These are phyloP conservation scores for Drosophila sturtevanti DNA, from an alignment of 1,140 invertebrate genomes.

Conservation along the genomic window DNA sequence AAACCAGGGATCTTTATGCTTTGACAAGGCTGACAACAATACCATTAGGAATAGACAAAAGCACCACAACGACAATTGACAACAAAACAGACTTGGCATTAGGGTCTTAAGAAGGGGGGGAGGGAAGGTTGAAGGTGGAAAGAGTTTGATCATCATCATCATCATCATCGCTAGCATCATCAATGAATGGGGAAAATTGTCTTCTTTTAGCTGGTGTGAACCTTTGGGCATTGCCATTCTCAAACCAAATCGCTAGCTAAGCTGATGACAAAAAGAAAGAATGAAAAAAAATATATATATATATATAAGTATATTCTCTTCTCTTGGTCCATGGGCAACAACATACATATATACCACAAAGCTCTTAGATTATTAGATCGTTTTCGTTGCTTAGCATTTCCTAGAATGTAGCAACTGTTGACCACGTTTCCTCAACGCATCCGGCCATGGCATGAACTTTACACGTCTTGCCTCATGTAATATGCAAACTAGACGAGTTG, in stretches of 20 bases:
- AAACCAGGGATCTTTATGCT: slow-evolving; percentile 63
- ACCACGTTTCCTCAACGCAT: slow-evolving; percentile 72
- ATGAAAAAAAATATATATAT: neutral
- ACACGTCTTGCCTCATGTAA: slow-evolving; percentile 74
- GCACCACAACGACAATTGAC: slow-evolving; percentile 63
- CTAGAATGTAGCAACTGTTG: slow-evolving; percentile 61
- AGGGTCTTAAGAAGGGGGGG: neutral
- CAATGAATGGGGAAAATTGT: slow-evolving; percentile 33
- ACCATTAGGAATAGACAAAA: slow-evolving; percentile 69
- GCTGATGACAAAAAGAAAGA: slow-evolving; percentile 50
- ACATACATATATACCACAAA: slow-evolving; percentile 26
- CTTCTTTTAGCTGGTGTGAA: slow-evolving; percentile 63
- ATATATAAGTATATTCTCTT: too few species aligned
- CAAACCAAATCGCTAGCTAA: slow-evolving; percentile 61
- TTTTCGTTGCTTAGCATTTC: slow-evolving; percentile 55
- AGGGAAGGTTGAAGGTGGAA: slow-evolving; percentile 1
- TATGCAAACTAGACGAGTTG: slow-evolving; percentile 70
- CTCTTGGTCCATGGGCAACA: slow-evolving; percentile 3
- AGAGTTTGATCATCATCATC: slow-evolving; percentile 29
- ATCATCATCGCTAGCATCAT: slow-evolving; percentile 35
- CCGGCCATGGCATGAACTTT: slow-evolving; percentile 53
- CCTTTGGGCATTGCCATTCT: slow-evolving; percentile 50
- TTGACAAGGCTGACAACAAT: slow-evolving; percentile 75
- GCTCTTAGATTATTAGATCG: slow-evolving; percentile 62
- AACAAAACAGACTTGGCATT: slow-evolving; percentile 21